Evolutionary conservation across 53 echinoderm and acorn worm genomes (phyloP).

Genomic region (Crossaster papposus): DNA sequence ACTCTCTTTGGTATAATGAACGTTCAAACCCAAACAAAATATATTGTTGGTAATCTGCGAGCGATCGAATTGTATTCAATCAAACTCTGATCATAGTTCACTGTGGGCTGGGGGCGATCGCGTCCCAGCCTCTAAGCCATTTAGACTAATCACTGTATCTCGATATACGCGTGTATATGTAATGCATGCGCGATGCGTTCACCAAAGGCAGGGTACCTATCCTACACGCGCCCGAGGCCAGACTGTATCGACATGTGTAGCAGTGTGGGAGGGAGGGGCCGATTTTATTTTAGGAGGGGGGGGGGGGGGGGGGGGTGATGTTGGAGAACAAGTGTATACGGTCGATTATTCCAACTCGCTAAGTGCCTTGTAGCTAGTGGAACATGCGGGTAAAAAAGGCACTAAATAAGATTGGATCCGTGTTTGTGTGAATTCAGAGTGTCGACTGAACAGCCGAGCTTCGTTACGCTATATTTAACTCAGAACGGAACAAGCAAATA

Average conservation of each 20-base stretch:
- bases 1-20: not conserved
- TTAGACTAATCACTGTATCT: slow-evolving; percentile 45
- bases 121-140: slow-evolving; percentile 30
- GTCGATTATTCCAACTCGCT: slow-evolving; percentile 8
- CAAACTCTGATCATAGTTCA: not conserved
- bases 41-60: not conserved
- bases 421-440: not conserved
- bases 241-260: not conserved
- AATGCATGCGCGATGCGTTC: not conserved
- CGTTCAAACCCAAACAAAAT: not conserved
- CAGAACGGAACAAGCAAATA: not conserved
- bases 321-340: not conserved
- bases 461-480: not conserved
- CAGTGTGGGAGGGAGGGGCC: not conserved
- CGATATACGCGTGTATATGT: not conserved
- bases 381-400: not conserved
- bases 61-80: not conserved
- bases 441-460: not conserved
- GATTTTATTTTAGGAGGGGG: not conserved
- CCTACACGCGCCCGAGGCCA: slow-evolving; percentile 6
- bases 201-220: not conserved
- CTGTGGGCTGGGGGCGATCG: not conserved
- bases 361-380: slow-evolving; percentile 3
- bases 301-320: not conserved
- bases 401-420: not conserved